Base-by-base conservation (phyloP, 2,113 vertebrate genomes). In the Mormyrus iriodes region DNA sequence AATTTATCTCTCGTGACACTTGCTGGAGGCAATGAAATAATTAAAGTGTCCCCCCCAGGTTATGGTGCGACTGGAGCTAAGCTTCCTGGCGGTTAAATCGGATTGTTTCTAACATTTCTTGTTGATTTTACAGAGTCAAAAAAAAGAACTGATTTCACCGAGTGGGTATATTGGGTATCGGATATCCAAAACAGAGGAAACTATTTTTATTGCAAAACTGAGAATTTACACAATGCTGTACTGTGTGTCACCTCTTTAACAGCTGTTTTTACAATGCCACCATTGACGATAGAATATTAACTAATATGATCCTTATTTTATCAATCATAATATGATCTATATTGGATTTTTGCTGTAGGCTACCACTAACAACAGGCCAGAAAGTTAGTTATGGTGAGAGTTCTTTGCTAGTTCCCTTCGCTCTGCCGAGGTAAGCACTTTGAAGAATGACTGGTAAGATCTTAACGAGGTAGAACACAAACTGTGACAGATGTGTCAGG, bases 21-120 rank as follows among this genome's bases (percentile, higher is more conserved):
- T 19, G 87, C 88, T 44, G 46, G 88, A 51, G 88, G 88, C 65
- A 82, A 52, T 52, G 27, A 52, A 79, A 79, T 88, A 88, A 88
- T 88, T 73, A 88, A 79, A 88, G 46, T 21, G 17, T 65, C 27
- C 24, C 48, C 44, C 65, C 17, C 46, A 24, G 42, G 42, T 76
- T 73, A 24, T 12, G 7, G 31, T 39, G 48, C 19, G 24, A 51
- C 51, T 3, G 46, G n/a, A 51, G 48, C 27, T 12, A 3, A 27
- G 24, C 49, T 88, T 27, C 46, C 69, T 39, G 88, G 51, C 88
- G 39, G 61, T 19, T 79, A 52, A 13, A 51, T 51, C n/a, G 24
- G 69, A 46, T 73, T 49, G 61, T 19, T 88, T 42, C 46, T 19
- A 48, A 85, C n/a, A 27, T 39, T 69, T 53, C 17, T 58, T 52